Evolutionary conservation across 2,797 vertebrate species (phyloP), one percentile per base, ranked within the genome.

Genomic region (Oryzias dopingdopingensis): DNA sequence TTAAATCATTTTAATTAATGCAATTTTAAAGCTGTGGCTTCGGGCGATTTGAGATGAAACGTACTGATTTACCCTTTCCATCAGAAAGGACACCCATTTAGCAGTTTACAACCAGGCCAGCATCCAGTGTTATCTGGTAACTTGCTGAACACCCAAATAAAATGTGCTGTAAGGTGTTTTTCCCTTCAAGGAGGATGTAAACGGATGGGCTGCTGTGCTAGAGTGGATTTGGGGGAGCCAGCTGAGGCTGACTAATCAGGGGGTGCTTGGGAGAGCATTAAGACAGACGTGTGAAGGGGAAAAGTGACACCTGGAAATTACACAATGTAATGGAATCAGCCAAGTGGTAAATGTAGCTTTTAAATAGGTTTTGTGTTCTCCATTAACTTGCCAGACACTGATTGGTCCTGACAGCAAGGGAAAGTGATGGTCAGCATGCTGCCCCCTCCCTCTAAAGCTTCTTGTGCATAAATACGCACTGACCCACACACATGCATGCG

Each of bases 281-380:
- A 95, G 92, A 90, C 91, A 87, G 84, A 94, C 92, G 81, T 90
- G 92, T 90, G 78, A 86, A 93, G 90, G 91, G 90, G 90, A 93
- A 94, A 93, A 90, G 93, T 96, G 95, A 96, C 96, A 97, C 95
- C 94, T 95, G 94, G 94, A 96, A 96, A 96, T 96, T 96, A 94
- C 93, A 93, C 85, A 80, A 87, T 82, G 87, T 97, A 97, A 98
- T 98, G 95, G 96, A 97, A 96, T 90, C 95, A 97, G 95, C 92
- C 95, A 96, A 98, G 94, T 98, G 95, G 94, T 91, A 96, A 99
- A 98, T 98, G 95, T 92, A 95, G 93, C 94, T 96, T 94, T 97
- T 96, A 96, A 99, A 96, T 96, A 93, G 95, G 93, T 96, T 97
- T 93, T 94, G 93, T 95, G 93, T 89, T 96, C 93, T 93, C 95